A percentile compares a stretch with the other conserved stretches of the same genome.
Evolutionary conservation across 2,113 vertebrate genomes (phyloP).

Genomic region (Catharus fuscescens): DNA sequence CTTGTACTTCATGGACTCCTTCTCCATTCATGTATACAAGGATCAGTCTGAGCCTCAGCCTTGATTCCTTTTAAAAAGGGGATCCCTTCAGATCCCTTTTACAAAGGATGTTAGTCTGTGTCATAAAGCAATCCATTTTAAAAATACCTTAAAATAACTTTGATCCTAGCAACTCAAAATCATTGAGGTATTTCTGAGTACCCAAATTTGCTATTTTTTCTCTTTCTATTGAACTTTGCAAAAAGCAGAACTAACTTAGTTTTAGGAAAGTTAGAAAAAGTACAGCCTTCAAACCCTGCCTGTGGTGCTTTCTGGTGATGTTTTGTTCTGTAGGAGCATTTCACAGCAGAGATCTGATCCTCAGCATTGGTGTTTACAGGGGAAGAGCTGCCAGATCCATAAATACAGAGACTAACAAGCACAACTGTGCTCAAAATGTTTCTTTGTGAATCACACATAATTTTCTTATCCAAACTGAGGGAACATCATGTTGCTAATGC

Average conservation of each 20-base stretch:
- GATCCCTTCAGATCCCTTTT: not conserved
- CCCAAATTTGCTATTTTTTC: not conserved
- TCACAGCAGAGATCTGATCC: not conserved
- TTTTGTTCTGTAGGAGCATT: not conserved
- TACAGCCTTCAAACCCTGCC: not conserved
- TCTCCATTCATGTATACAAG: accelerated
- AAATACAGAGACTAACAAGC: not conserved
- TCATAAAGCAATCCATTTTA: not conserved
- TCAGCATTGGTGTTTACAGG: not conserved
- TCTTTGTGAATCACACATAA: not conserved
- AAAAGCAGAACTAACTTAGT: not conserved
- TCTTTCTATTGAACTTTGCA: not conserved
- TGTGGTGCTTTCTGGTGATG: not conserved
- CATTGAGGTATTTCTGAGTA: not conserved
- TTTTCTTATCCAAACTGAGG: slow-evolving; percentile 44
- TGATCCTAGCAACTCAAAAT: not conserved
- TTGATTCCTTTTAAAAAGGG: not conserved
- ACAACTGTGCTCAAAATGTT: slow-evolving; percentile 14
- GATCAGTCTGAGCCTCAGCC: not conserved
- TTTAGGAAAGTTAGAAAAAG: not conserved
- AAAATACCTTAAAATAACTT: not conserved
- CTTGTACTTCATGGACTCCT: not conserved
- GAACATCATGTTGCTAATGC: slow-evolving; percentile 1
- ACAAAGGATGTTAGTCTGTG: not conserved
- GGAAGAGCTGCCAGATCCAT: slow-evolving; percentile 9